phyloP scores from a whole-genome alignment of 2,888 invertebrate genomes.

The Lasiommata megera region DNA sequence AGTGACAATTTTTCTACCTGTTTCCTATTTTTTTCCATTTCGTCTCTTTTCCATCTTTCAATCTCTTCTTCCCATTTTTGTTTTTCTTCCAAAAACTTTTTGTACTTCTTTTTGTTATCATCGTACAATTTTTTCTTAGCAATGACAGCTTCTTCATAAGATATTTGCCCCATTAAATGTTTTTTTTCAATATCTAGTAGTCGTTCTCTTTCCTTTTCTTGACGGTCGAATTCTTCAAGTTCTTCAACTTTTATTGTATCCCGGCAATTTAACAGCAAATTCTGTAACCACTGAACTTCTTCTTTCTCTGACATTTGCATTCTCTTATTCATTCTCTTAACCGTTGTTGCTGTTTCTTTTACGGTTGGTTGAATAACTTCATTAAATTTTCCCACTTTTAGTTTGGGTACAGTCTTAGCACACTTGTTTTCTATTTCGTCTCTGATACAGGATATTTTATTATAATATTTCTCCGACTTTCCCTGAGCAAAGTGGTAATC shows the following conservation, averaged over 20 bases:
- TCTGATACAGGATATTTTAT: constrained; percentile 46
- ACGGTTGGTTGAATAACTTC: constrained; percentile 38
- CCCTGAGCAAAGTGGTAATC: constrained; percentile 51
- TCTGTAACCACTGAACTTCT: constrained; percentile 76
- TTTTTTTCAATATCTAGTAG: constrained; percentile 80
- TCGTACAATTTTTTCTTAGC: constrained; percentile 75
- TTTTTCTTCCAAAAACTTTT: constrained; percentile 74
- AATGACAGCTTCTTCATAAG: constrained; percentile 81
- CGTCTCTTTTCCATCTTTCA: constrained; percentile 69
- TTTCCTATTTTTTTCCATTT: constrained; percentile 73
- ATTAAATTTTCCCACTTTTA: constrained; percentile 35
- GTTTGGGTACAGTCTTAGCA: constrained; percentile 40
- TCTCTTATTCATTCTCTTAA: constrained; percentile 76
- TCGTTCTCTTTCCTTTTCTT: constrained; percentile 69
- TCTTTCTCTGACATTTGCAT: constrained; percentile 68
- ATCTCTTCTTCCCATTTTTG: constrained; percentile 71
- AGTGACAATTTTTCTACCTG: constrained; percentile 65
- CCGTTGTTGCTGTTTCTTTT: constrained; percentile 73
- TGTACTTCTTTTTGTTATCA: constrained; percentile 73
- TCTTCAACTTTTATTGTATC: constrained; percentile 63
- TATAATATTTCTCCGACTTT: constrained; percentile 51
- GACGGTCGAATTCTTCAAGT: constrained; percentile 66
- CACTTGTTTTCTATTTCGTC: constrained; percentile 46
- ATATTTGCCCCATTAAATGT: constrained; percentile 80
- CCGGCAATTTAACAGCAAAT: constrained; percentile 68